Conservation (phyloP, 2,113 vertebrate species). For the Alouatta palliata region DNA sequence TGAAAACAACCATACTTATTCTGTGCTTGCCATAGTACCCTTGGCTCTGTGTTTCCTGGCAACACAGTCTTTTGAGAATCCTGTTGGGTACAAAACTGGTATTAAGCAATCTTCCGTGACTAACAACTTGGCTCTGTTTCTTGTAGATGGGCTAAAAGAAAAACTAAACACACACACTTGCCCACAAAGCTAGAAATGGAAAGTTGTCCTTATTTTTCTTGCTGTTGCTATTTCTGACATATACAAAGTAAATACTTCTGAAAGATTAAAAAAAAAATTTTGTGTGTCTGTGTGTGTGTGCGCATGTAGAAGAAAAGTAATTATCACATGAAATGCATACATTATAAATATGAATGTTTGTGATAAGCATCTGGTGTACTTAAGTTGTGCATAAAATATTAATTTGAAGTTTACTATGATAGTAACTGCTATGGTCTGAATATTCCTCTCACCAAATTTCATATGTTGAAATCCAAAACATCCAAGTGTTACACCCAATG, state of each 20-base stretch:
- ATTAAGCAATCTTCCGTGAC: constrained; percentile 81
- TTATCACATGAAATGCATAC: background rate
- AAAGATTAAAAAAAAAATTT: background rate
- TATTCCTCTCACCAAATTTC: background rate
- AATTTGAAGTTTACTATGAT: background rate
- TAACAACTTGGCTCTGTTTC: constrained; percentile 79
- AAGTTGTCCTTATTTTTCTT: constrained; percentile 43
- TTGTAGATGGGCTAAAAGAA: constrained; percentile 72
- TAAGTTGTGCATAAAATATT: background rate
- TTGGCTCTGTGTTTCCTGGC: constrained; percentile 70
- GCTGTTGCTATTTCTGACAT: background rate
- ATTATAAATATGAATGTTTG: background rate
- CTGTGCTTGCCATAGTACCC: background rate
- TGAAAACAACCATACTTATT: constrained; percentile 45
- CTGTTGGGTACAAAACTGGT: constrained; percentile 71
- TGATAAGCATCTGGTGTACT: background rate
- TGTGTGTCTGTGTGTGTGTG: rapidly evolving
- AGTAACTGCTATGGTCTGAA: background rate
- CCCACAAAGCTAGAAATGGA: constrained; percentile 43
- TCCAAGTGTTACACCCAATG: background rate
- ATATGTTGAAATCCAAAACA: background rate
- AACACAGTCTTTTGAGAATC: constrained; percentile 74
- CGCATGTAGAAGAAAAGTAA: background rate
- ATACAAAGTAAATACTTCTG: constrained; percentile 60
- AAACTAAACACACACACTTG: constrained; percentile 72